phyloP scores from a whole-genome alignment of 2,113 vertebrate genomes.

The Cyphomyrus discorhynchus region DNA sequence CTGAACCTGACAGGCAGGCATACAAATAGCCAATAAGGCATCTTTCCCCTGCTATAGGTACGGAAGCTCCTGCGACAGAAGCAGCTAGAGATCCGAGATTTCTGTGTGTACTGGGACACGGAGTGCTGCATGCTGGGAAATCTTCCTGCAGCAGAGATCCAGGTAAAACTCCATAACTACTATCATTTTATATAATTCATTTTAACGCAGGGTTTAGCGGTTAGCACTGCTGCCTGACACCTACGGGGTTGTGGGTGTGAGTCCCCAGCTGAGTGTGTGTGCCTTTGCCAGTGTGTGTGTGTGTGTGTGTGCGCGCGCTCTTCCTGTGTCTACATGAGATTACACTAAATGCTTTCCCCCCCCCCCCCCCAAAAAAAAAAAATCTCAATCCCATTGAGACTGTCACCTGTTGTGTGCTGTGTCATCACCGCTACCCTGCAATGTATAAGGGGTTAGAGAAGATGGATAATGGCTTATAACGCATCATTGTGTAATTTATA shows the following conservation, averaged over 20 bases:
- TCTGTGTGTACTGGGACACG: slow-evolving; percentile 92
- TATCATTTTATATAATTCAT: background rate
- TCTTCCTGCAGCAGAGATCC: slow-evolving; percentile 73
- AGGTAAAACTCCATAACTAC: slow-evolving; percentile 56
- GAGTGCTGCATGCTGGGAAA: slow-evolving; percentile 77
- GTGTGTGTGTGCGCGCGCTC: too few relatives aligned
- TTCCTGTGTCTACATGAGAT: background rate
- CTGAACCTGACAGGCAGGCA: background rate
- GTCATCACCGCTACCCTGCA: background rate
- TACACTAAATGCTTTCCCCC: background rate
- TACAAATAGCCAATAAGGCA: background rate
- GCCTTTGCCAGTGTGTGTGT: too few relatives aligned
- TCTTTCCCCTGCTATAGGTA: slow-evolving; percentile 54
- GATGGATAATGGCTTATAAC: background rate
- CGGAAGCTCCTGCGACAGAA: slow-evolving; percentile 85
- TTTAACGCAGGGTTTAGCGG: background rate
- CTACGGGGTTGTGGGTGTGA: background rate
- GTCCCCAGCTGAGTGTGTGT: background rate
- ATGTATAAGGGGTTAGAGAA: background rate
- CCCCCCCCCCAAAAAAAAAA: background rate
- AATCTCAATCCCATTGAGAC: background rate
- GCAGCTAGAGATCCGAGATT: slow-evolving; percentile 82
- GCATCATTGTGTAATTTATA: background rate
- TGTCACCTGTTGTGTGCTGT: background rate
- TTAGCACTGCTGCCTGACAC: background rate